Conservation (phyloP, 1,140 invertebrate genomes). For the Vanessa tameamea region DNA sequence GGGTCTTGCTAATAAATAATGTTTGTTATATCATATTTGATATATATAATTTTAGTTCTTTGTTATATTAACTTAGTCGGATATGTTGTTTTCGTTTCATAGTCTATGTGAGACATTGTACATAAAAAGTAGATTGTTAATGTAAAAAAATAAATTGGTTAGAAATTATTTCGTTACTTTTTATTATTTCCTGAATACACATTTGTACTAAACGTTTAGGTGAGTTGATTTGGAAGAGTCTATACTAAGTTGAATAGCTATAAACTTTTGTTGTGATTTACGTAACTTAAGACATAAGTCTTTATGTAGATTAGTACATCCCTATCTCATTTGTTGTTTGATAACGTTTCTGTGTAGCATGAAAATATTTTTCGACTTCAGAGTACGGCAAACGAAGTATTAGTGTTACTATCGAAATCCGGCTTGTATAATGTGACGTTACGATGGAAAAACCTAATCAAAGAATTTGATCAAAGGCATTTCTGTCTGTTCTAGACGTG, state of each 20-base stretch:
- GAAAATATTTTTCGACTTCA: no score
- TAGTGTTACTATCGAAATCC: background rate
- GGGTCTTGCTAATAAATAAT: background rate
- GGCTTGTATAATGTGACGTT: background rate
- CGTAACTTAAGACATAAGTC: no score
- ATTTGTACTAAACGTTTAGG: background rate
- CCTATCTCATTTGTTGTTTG: no score
- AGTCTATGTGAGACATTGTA: constrained; percentile 26
- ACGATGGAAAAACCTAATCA: background rate
- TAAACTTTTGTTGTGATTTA: no score
- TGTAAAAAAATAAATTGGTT: constrained; percentile 13
- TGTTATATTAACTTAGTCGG: constrained; percentile 11
- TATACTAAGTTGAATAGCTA: no score
- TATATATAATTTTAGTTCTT: constrained; percentile 10
- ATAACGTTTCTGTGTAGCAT: no score
- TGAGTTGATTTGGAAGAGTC: no score
- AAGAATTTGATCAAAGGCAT: constrained; percentile 46
- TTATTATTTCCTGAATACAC: background rate
- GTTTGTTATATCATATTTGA: background rate
- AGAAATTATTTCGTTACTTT: background rate
- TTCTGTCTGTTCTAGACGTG: constrained; percentile 67
- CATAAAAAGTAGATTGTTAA: constrained; percentile 12
- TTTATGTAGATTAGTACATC: no score
- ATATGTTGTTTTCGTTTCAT: constrained; percentile 32
- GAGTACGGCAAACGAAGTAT: background rate